These are phyloP conservation scores for Pangasianodon hypophthalmus DNA, from an alignment of 2,113 vertebrate genomes.

Conservation along the genomic window DNA sequence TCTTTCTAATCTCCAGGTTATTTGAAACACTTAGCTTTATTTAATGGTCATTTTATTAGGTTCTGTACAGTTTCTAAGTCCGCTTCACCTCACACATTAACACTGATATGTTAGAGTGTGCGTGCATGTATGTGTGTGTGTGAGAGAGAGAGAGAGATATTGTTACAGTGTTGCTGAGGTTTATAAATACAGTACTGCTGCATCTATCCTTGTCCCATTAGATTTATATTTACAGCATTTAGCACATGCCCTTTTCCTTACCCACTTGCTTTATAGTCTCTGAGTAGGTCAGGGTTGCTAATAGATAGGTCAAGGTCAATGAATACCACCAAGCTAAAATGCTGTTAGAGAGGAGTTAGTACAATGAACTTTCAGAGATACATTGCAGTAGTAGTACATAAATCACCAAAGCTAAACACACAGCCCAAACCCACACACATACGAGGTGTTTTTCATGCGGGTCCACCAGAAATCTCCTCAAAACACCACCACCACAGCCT, in stretches of 20 bases:
- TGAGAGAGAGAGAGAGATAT: no score
- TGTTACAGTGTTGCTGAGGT: no score
- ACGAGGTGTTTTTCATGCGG: background rate
- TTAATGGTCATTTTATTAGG: no score
- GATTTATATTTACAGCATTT: background rate
- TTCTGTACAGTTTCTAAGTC: background rate
- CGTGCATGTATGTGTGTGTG: no score
- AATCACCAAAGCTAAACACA: background rate
- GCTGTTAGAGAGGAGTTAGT: no score
- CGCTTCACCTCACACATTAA: background rate
- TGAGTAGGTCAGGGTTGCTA: background rate
- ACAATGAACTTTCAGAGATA: background rate
- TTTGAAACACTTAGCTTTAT: no score
- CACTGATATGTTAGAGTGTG: no score
- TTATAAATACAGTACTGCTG: no score
- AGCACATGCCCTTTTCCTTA: background rate
- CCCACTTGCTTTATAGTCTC: background rate
- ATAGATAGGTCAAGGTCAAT: no score
- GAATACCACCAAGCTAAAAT: no score
- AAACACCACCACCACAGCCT: background rate
- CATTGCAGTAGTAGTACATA: background rate
- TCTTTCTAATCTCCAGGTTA: background rate
- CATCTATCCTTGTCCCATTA: background rate
- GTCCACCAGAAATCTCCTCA: background rate
- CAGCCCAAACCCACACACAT: background rate